Base-by-base conservation (phyloP, 2,888 invertebrate species). In the Spilosoma lubricipeda region DNA sequence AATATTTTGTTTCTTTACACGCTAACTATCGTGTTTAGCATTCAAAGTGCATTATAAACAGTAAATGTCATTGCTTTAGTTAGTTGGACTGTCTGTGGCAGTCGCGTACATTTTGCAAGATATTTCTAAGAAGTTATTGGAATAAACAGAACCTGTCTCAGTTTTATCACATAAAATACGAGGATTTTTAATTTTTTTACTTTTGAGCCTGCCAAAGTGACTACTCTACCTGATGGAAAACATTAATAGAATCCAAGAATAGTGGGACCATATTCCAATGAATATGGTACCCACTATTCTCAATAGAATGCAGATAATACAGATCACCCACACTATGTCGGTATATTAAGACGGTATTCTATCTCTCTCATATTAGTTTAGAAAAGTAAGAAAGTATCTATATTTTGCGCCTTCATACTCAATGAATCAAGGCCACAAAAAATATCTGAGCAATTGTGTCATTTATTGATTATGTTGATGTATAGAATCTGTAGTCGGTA, bases 381-480 rank as follows among this genome's bases (percentile, higher is more conserved):
- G 3, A 7, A 36, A 36, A 8, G 36, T 36, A 36, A 7, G 7
- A 36, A 33, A 33, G 33, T 33, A 33, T 33, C 33, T 39, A 39
- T 39, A 36, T 52, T 36, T n/a, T 48, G 52, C n/a, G 20, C 36
- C 13, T 52, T 69, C 36, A 33, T 33, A 13, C n/a, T 39, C 11
- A 42, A 70, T 59, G 70, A 70, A 81, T 78, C 76, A 82, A 85
- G 79, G 81, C 77, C 79, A 82, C 65, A 82, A 77, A 78, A 77
- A 70, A 63, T 77, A 4, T 33, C 67, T 63, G 74, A 75, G 79
- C 78, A 85, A 84, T 85, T 86, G 82, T 81, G 82, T 86, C 88
- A 86, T 88, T 84, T 91, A 92, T 91, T 88, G 91, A 90, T 91
- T 90, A 91, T 89, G 90, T 78, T 86, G 90, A 91, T 89, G 67